Evolutionary conservation across 2,797 vertebrate genomes (phyloP), one percentile per base, ranked within the genome.

Genomic region (Sebastes steindachneri): DNA sequence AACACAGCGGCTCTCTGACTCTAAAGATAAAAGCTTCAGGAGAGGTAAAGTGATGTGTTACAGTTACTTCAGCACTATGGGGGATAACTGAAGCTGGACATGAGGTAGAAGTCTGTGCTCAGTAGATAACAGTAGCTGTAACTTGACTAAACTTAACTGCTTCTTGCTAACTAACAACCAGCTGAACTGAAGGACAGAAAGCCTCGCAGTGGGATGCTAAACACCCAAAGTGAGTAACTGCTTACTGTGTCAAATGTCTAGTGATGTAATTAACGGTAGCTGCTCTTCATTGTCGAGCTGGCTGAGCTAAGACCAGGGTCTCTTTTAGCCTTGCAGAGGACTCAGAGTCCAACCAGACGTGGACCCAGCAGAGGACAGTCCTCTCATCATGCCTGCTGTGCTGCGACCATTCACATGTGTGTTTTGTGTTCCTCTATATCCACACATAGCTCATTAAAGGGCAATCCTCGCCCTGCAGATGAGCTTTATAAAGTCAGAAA

Each of bases 131-230:
- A 19, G 9, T 9, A 54, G 51, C 31, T 21, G 73, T 45, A 57
- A 64, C 76, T 73, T 45, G n/a, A 73, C 3, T 33, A 78, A 77
- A 77, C 53, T 80, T 57, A 7, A n/a, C 8, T 26, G 21, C 23
- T 72, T 9, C 12, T 19, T 63, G 69, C 82, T 79, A 83, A 71
- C 75, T 37, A 66, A 15, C 19, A 25, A 29, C 14, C 55, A 11
- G 17, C 57, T 59, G 59, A 74, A 80, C 26, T 37, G 37, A 58
- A 25, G 55, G 54, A 80, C 9, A 17, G 14, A 29, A 37, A 58
- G 51, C 35, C 28, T 59, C 9, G 4, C 4, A 21, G 0, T 7
- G 26, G 14, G 23, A 1, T 62, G 31, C 29, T 28, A 4, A 35
- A 60, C 55, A 48, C 1, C 25, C 31, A 14, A 41, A 14, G 80